These are phyloP conservation scores for Alloscopus bannaensis DNA, from an alignment of 2,888 invertebrate genomes.

Conservation along the genomic window DNA sequence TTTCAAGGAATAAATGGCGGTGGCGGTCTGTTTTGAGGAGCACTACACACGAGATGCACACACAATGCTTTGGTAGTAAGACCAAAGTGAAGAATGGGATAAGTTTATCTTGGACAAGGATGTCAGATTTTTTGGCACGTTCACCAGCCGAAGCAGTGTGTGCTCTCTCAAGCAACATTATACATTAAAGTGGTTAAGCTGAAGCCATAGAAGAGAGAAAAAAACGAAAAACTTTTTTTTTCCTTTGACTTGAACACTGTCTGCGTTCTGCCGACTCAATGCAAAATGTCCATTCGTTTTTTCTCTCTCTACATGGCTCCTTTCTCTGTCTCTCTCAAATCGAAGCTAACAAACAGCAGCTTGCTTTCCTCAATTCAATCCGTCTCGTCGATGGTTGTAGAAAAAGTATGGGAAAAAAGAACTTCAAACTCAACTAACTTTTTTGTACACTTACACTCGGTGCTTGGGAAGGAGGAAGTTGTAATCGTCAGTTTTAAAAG, in stretches of 20 bases:
- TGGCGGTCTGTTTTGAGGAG: neutral
- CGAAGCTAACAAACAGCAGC: slow-evolving; percentile 26
- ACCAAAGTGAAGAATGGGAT: slow-evolving; percentile 53
- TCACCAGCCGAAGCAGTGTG: slow-evolving; percentile 47
- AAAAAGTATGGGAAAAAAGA: slow-evolving; percentile 1
- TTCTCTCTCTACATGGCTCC: too few species aligned
- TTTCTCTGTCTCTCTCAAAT: slow-evolving; percentile 7
- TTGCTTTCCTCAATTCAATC: slow-evolving; percentile 23
- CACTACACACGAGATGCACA: neutral
- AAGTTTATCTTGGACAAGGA: slow-evolving; percentile 58
- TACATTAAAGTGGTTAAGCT: slow-evolving; percentile 52
- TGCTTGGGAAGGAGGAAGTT: neutral
- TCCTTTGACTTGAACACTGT: neutral
- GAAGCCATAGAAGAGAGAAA: slow-evolving; percentile 25
- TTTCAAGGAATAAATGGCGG: slow-evolving; percentile 2
- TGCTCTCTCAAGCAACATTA: slow-evolving; percentile 40
- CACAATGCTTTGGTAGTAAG: slow-evolving; percentile 6
- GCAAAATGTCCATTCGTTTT: slow-evolving; percentile 21
- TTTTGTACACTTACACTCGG: slow-evolving; percentile 12
- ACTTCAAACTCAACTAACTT: slow-evolving; percentile 20
- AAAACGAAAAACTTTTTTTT: slow-evolving; percentile 24
- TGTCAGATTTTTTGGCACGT: slow-evolving; percentile 58
- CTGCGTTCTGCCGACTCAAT: slow-evolving; percentile 19
- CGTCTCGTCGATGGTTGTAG: neutral
- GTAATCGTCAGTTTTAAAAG: slow-evolving; percentile 16